phyloP scores from a whole-genome alignment of 2,797 vertebrate species.

The Anolis apletophallus region DNA sequence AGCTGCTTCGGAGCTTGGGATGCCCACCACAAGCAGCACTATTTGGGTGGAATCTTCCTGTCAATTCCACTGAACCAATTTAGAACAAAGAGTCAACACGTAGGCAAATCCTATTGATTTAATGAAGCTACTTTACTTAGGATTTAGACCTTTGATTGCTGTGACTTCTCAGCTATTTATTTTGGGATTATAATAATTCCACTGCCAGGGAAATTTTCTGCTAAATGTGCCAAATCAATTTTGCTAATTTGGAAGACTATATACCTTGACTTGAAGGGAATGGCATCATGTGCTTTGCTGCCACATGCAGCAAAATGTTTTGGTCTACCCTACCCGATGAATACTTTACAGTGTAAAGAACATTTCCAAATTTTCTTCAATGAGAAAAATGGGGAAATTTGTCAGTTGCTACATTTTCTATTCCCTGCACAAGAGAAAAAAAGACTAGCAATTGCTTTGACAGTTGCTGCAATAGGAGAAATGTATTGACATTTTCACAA shows the following conservation, averaged over 20 bases:
- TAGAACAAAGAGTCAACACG: too few species aligned
- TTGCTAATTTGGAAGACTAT: background rate
- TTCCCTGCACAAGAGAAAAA: too few species aligned
- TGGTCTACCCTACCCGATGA: background rate
- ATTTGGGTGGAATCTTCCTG: background rate
- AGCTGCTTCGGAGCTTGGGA: background rate
- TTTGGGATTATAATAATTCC: background rate
- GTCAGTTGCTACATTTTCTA: too few species aligned
- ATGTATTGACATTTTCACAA: too few species aligned
- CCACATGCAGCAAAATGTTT: background rate
- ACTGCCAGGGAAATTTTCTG: background rate
- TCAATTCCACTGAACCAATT: too few species aligned
- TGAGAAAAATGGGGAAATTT: too few species aligned
- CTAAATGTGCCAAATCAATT: background rate
- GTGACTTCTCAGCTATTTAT: background rate
- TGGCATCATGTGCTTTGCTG: background rate
- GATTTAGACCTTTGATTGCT: too few species aligned
- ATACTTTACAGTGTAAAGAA: background rate
- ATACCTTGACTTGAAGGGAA: background rate
- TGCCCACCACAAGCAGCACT: background rate
- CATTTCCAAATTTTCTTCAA: too few species aligned
- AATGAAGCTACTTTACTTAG: too few species aligned
- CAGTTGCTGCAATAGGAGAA: too few species aligned
- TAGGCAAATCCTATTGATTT: too few species aligned
- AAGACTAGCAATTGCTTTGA: too few species aligned